Evolutionary conservation across 2,113 vertebrate species (phyloP), one percentile per base, ranked within the genome.

Genomic region (Electrona antarctica): DNA sequence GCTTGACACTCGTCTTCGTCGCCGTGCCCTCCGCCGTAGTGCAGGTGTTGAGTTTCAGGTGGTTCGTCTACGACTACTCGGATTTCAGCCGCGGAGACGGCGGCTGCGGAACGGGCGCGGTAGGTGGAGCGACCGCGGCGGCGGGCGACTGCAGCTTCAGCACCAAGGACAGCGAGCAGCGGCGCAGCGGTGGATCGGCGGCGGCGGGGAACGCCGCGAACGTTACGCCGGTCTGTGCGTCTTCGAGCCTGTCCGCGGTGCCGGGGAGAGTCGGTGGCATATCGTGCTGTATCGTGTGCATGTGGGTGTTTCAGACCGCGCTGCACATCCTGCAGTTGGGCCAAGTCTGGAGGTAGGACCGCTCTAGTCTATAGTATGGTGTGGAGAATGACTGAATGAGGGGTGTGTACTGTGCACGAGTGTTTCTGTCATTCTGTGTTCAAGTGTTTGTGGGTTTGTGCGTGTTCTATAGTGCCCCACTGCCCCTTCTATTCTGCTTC

Each of bases 11-110:
- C 65, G 93, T 97, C 55, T 97, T 98, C 84, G 95, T 96, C 82
- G 93, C 97, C 62, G 94, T 97, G 81, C 97, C 97, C 68, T 98
- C 97, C 77, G 92, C 96, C 0, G 97, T 98, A 10, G 96, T 98
- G 73, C 97, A 98, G 93, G 93, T 96, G 73, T 88, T 98, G 85
- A 98, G 97, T 90, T 97, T 98, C 94, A 91, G 96, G 86, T 98
- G 97, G 97, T 96, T 96, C 76, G 94, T 96, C 7, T 98, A 96
- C 74, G 97, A 98, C 90, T 94, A 93, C 86, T 82, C 94, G 13
- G 91, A 92, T 50, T 70, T 87, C 73, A 87, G 86, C 86, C 71
- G 84, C 80, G 93, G 77, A 6, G 85, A 84, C 60, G 80, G 84
- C 77, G 21, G 33, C 11, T 8, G 7, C 9, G 56, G 56, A 57